Conservation (phyloP, 2,113 vertebrate genomes). For the Choloepus hoffmanni region DNA sequence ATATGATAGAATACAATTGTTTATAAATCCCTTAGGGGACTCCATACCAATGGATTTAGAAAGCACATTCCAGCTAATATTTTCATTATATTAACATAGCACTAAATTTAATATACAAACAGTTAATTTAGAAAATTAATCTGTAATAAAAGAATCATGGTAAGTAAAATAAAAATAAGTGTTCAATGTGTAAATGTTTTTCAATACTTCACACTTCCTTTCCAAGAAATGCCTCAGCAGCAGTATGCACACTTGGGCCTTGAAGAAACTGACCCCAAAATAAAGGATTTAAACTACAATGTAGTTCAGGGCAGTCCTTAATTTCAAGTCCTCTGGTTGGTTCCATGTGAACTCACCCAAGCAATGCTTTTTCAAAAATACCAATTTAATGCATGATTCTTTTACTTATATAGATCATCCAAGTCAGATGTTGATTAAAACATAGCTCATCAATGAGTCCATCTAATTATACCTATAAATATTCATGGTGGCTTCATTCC, state of each 20-base stretch:
- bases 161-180: background rate
- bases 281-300: background rate
- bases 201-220: background rate
- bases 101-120: background rate
- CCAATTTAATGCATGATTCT: background rate
- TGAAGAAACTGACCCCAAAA: background rate
- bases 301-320: background rate
- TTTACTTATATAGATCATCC: background rate
- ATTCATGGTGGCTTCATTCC: background rate
- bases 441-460: background rate
- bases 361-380: background rate
- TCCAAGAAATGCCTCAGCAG: background rate
- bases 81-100: background rate
- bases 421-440: constrained; percentile 47
- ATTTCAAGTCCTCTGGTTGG: background rate
- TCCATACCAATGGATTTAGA: background rate
- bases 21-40: background rate
- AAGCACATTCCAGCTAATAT: background rate
- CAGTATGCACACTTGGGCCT: background rate
- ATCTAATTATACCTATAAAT: background rate
- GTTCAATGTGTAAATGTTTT: background rate
- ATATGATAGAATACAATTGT: background rate
- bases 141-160: background rate
- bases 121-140: constrained; percentile 1
- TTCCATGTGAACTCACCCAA: background rate